Percentiles rank a stretch among this genome's conserved stretches.
These are phyloP conservation scores for Mesitornis unicolor DNA, from an alignment of 2,113 vertebrate genomes.

Conservation along the genomic window DNA sequence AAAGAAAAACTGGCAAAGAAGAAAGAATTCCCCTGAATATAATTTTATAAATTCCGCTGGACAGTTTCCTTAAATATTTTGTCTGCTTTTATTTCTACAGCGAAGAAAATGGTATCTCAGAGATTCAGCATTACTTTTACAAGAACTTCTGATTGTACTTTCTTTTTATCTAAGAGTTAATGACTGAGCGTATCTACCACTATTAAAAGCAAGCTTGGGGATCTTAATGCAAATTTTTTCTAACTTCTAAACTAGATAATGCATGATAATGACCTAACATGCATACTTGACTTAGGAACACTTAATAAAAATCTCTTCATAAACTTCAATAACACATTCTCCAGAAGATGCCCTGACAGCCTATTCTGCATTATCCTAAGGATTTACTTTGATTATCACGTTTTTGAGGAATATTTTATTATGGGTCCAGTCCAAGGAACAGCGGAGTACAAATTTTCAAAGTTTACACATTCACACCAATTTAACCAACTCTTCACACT, in stretches of 20 bases:
- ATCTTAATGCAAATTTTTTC: background rate
- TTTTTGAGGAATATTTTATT: background rate
- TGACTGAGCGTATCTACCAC: background rate
- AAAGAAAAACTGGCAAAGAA: background rate
- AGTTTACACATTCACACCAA: background rate
- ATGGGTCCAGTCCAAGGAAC: background rate
- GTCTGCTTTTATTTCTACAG: background rate
- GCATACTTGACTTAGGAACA: background rate
- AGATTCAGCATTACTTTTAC: background rate
- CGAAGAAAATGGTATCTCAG: background rate
- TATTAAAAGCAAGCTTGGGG: background rate
- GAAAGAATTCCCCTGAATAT: background rate
- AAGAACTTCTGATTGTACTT: background rate
- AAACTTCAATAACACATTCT: background rate
- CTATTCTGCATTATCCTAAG: background rate
- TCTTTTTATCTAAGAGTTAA: background rate
- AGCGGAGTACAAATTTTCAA: background rate
- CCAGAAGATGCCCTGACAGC: background rate
- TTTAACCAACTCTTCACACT: background rate
- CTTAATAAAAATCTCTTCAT: background rate
- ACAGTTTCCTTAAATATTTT: background rate
- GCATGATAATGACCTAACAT: no score
- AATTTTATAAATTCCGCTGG: background rate
- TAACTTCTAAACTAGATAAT: background rate
- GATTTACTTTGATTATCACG: background rate